These are phyloP conservation scores for Linepithema humile DNA, from an alignment of 1,140 invertebrate species.

Conservation along the genomic window DNA sequence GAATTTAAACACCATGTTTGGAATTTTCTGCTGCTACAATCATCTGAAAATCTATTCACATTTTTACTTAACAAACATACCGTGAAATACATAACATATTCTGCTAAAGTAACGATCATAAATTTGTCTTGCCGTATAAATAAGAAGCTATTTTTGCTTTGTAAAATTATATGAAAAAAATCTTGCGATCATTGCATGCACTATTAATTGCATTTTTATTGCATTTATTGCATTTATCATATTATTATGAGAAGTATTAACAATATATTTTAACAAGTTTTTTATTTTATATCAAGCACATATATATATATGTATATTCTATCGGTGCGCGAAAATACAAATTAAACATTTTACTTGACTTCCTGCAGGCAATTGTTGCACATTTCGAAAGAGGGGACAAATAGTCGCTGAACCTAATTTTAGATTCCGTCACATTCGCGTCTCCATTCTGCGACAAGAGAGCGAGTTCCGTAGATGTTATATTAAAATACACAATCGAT, in stretches of 20 bases:
- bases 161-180: neutral
- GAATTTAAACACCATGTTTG: neutral
- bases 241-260: neutral
- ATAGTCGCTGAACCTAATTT: slow-evolving; percentile 54
- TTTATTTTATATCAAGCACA: neutral
- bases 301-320: neutral
- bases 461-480: slow-evolving; percentile 2
- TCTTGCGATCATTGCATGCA: neutral
- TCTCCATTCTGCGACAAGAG: slow-evolving; percentile 8
- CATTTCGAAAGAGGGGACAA: slow-evolving; percentile 4
- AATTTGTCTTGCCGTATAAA: neutral
- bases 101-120: neutral
- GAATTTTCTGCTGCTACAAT: no score
- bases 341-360: neutral
- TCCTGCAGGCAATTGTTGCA: neutral
- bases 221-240: neutral
- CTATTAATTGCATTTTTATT: neutral
- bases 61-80: neutral
- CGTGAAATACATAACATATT: neutral
- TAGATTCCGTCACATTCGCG: slow-evolving; percentile 58
- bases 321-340: neutral
- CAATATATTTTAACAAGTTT: neutral
- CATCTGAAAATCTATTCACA: neutral
- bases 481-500: slow-evolving; percentile 28
- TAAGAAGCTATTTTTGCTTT: neutral